These are phyloP conservation scores for Liodrosophila aerea DNA, from an alignment of 2,888 invertebrate species.

Conservation along the genomic window DNA sequence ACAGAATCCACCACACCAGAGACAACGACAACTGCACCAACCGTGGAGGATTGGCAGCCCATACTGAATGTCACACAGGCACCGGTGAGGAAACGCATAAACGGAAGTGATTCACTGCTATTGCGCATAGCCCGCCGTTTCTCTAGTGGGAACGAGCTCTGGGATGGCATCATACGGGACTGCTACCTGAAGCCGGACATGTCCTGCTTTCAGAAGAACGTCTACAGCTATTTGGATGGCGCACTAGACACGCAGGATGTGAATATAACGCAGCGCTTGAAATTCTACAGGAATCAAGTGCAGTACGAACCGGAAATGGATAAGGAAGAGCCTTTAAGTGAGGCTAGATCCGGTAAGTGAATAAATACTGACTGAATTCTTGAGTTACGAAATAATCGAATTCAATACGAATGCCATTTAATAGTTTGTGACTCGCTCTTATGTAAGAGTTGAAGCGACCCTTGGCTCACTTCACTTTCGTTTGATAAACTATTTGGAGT, in stretches of 20 bases:
- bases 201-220: slow-evolving; percentile 90
- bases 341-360: slow-evolving; percentile 56
- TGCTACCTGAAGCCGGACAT: slow-evolving; percentile 87
- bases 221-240: slow-evolving; percentile 88
- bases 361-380: too few relatives aligned
- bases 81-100: slow-evolving; percentile 10
- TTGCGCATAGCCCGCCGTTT: slow-evolving; percentile 71
- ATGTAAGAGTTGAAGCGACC: slow-evolving; percentile 42
- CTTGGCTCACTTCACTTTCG: slow-evolving; percentile 44
- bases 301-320: slow-evolving; percentile 82
- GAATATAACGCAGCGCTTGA: slow-evolving; percentile 86
- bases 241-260: slow-evolving; percentile 87
- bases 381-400: not conserved
- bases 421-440: slow-evolving; percentile 13
- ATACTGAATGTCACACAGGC: slow-evolving; percentile 41
- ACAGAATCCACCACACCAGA: slow-evolving; percentile 20
- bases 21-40: slow-evolving; percentile 17
- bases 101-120: slow-evolving; percentile 69
- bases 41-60: slow-evolving; percentile 62
- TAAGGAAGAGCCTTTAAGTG: slow-evolving; percentile 15
- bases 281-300: slow-evolving; percentile 86
- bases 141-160: slow-evolving; percentile 86
- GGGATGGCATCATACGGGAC: slow-evolving; percentile 89
- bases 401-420: slow-evolving; percentile 7
- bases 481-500: slow-evolving; percentile 19